A percentile compares a stretch with the other conserved stretches of the same genome.
These are phyloP conservation scores for Okamejei kenojei DNA, from an alignment of 2,797 vertebrate genomes.

Conservation along the genomic window DNA sequence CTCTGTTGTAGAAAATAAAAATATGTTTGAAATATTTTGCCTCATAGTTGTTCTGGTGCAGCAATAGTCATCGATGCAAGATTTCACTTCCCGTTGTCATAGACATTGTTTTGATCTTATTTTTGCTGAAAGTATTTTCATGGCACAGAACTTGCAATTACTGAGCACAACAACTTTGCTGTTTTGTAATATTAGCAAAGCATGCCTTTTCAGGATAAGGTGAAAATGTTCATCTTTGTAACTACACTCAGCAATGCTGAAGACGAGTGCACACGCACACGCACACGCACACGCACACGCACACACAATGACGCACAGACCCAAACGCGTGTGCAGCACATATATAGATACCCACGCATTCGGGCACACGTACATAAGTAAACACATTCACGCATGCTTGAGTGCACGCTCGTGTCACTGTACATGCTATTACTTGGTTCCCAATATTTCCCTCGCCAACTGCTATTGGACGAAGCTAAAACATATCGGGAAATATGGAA, in stretches of 20 bases:
- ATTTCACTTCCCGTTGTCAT: neutral
- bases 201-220: neutral
- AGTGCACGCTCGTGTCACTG: too few species aligned
- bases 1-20: neutral
- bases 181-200: too few species aligned
- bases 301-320: neutral
- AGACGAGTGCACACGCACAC: too few species aligned
- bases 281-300: neutral
- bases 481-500: too few species aligned
- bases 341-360: neutral
- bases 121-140: too few species aligned
- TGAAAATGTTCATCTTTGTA: neutral
- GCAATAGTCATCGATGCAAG: neutral
- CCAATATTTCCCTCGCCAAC: too few species aligned
- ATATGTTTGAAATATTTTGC: conserved; percentile 9
- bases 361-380: neutral
- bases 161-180: too few species aligned
- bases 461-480: too few species aligned
- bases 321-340: too few species aligned
- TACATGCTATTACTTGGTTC: too few species aligned
- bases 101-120: neutral
- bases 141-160: neutral
- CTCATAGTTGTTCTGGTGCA: neutral
- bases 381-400: neutral
- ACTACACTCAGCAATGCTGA: neutral